Percentiles rank a stretch among this genome's conserved stretches.
Conservation (phyloP, 64 coral and sea anemone species). For the Pachyseris speciosa region DNA sequence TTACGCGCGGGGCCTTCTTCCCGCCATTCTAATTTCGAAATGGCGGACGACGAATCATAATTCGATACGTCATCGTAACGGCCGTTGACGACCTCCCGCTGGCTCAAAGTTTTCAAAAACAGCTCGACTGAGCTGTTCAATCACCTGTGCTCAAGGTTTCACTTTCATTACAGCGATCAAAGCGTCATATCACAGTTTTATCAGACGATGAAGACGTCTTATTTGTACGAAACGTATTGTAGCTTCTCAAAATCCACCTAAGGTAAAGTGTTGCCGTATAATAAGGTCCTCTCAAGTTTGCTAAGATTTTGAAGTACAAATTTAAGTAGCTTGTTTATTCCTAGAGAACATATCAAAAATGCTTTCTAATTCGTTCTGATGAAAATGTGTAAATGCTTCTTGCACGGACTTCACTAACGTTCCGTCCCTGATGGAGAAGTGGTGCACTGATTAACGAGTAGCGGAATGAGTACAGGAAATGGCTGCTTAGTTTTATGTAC, state of each 20-base stretch:
- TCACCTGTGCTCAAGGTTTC: not conserved
- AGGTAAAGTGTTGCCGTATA: not conserved
- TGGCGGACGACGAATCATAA: too few species aligned
- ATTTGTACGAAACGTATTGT: not conserved
- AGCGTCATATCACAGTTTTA: not conserved
- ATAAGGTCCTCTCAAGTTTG: not conserved
- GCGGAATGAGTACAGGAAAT: too few species aligned
- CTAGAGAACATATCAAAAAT: not conserved
- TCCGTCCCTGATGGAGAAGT: not conserved
- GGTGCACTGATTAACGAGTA: not conserved
- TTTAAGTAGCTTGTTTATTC: not conserved
- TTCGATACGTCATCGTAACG: not conserved
- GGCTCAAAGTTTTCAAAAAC: too few species aligned
- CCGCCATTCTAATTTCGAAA: conserved; percentile 2
- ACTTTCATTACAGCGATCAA: too few species aligned
- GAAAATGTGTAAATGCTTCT: not conserved
- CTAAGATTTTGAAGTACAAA: not conserved
- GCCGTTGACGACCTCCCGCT: not conserved
- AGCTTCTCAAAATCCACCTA: not conserved
- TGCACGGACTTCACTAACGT: not conserved
- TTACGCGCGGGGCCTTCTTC: not conserved
- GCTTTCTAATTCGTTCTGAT: not conserved
- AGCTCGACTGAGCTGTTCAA: too few species aligned
- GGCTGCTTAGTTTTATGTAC: too few species aligned
- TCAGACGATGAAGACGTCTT: not conserved